A percentile compares a stretch with the other conserved stretches of the same genome.
phyloP scores from a whole-genome alignment of 2,797 vertebrate genomes.

The Adrianichthys oophorus region DNA sequence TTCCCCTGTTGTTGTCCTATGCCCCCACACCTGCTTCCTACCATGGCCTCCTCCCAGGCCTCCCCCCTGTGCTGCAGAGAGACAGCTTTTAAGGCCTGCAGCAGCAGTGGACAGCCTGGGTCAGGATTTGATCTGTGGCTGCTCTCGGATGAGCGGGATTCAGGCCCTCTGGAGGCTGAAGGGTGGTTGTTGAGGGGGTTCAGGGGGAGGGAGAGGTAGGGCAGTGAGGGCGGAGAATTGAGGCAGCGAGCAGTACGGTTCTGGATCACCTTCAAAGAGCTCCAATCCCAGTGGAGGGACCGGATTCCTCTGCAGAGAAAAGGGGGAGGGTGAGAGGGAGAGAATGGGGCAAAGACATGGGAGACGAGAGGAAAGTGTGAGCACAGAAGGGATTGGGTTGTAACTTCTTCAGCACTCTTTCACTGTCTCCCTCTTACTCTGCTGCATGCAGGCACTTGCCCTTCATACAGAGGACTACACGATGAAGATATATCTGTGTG shows the following conservation, averaged over 20 bases:
- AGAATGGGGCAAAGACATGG: slow-evolving; percentile 42
- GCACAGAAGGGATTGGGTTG: slow-evolving; percentile 51
- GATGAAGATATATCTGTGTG: slow-evolving; percentile 75
- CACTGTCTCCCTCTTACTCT: slow-evolving; percentile 37
- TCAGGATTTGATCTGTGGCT: slow-evolving; percentile 70
- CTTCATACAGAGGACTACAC: slow-evolving; percentile 67
- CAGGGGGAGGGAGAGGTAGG: slow-evolving; percentile 17
- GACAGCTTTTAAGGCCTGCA: slow-evolving; percentile 61
- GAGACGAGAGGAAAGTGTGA: slow-evolving; percentile 57
- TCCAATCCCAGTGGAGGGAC: slow-evolving; percentile 71
- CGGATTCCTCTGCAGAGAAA: slow-evolving; percentile 71
- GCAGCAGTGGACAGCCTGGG: slow-evolving; percentile 58
- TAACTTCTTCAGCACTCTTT: slow-evolving; percentile 51
- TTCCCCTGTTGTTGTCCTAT: slow-evolving; percentile 19
- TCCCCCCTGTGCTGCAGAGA: slow-evolving; percentile 50
- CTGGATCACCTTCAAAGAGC: slow-evolving; percentile 82
- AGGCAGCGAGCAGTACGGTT: slow-evolving; percentile 66
- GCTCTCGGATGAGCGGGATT: slow-evolving; percentile 65
- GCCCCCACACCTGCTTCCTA: slow-evolving; percentile 8
- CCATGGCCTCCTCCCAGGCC: slow-evolving; percentile 36
- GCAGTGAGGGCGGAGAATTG: slow-evolving; percentile 46
- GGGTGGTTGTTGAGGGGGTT: slow-evolving; percentile 24
- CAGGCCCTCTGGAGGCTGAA: slow-evolving; percentile 65
- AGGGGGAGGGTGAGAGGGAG: slow-evolving; percentile 40
- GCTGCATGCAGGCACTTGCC: slow-evolving; percentile 77